Conservation (phyloP, 2,888 invertebrate genomes). For the Drosophila barbarae region DNA sequence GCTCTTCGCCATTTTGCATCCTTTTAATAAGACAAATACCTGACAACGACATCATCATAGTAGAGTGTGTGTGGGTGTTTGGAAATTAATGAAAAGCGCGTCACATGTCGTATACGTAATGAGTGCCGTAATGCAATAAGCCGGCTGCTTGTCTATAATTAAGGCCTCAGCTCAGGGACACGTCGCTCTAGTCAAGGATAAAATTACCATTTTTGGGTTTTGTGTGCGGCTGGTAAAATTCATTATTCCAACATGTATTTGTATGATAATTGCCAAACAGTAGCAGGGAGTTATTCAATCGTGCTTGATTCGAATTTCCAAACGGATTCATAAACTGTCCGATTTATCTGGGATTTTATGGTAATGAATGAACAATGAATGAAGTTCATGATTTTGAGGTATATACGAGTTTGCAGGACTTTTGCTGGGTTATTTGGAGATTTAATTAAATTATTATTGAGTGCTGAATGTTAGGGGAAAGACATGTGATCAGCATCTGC, state of each 20-base stretch:
- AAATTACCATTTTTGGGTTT: slow-evolving; percentile 20
- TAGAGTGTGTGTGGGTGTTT: slow-evolving; percentile 9
- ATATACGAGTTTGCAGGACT: background rate
- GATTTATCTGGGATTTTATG: slow-evolving; percentile 11
- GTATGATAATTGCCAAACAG: slow-evolving; percentile 2
- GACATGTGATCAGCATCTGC: background rate
- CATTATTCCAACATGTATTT: slow-evolving; percentile 16
- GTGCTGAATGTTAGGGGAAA: background rate
- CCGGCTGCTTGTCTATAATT: slow-evolving; percentile 20
- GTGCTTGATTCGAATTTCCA: background rate
- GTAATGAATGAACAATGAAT: background rate
- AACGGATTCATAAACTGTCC: slow-evolving; percentile 5
- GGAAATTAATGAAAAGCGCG: slow-evolving; percentile 57
- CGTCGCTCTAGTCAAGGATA: slow-evolving; percentile 17
- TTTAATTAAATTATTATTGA: background rate
- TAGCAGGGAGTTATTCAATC: slow-evolving; percentile 1
- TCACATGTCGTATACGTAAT: slow-evolving; percentile 48
- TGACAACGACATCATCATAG: slow-evolving; percentile 7
- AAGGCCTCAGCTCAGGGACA: slow-evolving; percentile 7
- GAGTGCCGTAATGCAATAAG: slow-evolving; percentile 41
- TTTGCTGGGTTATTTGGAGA: background rate
- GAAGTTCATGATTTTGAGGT: background rate
- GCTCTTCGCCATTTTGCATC: slow-evolving; percentile 32
- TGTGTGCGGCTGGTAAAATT: slow-evolving; percentile 1
- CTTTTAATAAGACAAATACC: slow-evolving; percentile 55